These are phyloP conservation scores for Baronia brevicornis DNA, from an alignment of 2,888 invertebrate genomes.

Conservation along the genomic window DNA sequence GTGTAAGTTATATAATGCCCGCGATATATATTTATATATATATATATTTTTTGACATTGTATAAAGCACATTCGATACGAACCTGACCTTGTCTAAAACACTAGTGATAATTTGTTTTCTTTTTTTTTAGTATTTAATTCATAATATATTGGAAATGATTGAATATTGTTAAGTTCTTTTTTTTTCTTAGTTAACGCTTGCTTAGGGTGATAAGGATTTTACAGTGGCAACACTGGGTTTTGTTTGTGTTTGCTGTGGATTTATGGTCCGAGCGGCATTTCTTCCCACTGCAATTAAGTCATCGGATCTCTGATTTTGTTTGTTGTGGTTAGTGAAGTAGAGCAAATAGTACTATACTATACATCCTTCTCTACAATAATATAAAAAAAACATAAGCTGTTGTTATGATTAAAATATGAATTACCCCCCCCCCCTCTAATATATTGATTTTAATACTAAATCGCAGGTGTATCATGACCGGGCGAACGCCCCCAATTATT, in stretches of 20 bases:
- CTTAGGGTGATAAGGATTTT: conserved; percentile 14
- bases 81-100: conserved; percentile 6
- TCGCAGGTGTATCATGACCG: too few relatives aligned
- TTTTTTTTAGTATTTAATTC: conserved; percentile 17
- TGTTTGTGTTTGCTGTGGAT: conserved; percentile 10
- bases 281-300: not conserved
- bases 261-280: not conserved
- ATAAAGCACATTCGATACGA: conserved; percentile 22
- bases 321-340: not conserved
- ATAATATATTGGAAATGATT: conserved; percentile 13
- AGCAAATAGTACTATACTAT: not conserved
- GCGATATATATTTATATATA: conserved; percentile 22
- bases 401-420: too few relatives aligned
- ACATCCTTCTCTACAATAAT: not conserved
- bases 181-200: conserved; percentile 5
- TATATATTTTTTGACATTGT: conserved; percentile 35
- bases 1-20: too few relatives aligned
- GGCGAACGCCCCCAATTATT: too few relatives aligned
- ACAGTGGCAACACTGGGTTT: conserved; percentile 18
- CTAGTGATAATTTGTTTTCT: conserved; percentile 21
- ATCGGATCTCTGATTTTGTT: conserved; percentile 9
- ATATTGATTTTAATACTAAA: too few relatives aligned
- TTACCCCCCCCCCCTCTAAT: too few relatives aligned
- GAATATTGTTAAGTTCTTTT: not conserved
- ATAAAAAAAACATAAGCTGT: too few relatives aligned